Evolutionary conservation across 2,113 vertebrate species (phyloP).

Genomic region (Rattus norvegicus): GRCr8 NC_086021.1:34146501-34147000

Average conservation of each 20-base stretch:
- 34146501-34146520: accelerated
- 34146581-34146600: too few species aligned
- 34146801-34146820: background rate
- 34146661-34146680: background rate
- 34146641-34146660: background rate
- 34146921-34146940: background rate
- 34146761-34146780: background rate
- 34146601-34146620: background rate
- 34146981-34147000: background rate
- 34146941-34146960: background rate
- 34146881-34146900: background rate
- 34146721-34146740: constrained; percentile 70
- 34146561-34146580: accelerated
- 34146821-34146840: background rate
- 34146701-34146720: constrained; percentile 45
- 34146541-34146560: too few species aligned
- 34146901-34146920: background rate
- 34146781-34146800: background rate
- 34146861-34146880: background rate
- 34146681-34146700: constrained; percentile 26
- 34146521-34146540: too few species aligned
- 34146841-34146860: background rate
- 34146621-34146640: background rate
- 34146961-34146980: background rate
- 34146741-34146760: constrained; percentile 49